Conservation (phyloP, 2,888 invertebrate species). For the Acrobasis repandana region DNA sequence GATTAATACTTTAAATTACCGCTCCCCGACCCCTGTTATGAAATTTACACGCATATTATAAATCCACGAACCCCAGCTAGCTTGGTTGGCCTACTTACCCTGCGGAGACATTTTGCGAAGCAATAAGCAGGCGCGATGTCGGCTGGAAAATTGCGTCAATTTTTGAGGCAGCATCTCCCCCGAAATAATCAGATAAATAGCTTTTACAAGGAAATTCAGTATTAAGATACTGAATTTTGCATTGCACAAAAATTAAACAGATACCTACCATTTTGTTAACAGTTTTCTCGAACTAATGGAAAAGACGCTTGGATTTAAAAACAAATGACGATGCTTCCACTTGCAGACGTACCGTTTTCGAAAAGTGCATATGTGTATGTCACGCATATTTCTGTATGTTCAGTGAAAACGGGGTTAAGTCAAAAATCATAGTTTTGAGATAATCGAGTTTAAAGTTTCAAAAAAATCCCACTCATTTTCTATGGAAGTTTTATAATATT, state of each 20-base stretch:
- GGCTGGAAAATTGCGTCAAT: conserved; percentile 75
- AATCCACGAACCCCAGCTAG: conserved; percentile 52
- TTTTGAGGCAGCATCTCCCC: conserved; percentile 57
- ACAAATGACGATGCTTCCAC: not conserved
- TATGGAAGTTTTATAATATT: too few species aligned
- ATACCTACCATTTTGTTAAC: not conserved
- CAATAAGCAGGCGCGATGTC: conserved; percentile 70
- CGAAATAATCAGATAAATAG: conserved; percentile 63
- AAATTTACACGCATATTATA: conserved; percentile 62
- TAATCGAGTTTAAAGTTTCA: too few species aligned
- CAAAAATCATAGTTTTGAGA: too few species aligned
- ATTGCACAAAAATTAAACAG: not conserved
- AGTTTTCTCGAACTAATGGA: too few species aligned
- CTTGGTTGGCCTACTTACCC: conserved; percentile 61
- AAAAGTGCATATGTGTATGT: too few species aligned
- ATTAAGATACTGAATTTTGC: too few species aligned
- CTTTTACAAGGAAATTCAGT: conserved; percentile 50
- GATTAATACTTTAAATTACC: conserved; percentile 31
- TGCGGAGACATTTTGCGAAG: conserved; percentile 65
- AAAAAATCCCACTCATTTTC: too few species aligned
- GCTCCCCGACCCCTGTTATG: conserved; percentile 46
- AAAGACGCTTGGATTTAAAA: too few species aligned
- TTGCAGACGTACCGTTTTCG: too few species aligned
- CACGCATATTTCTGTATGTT: too few species aligned
- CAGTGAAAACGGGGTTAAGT: too few species aligned